Evolutionary conservation across 30 jellyfish, hydroid and myxozoan species (phyloP).

Genomic region (Pseudorhiza aurosa): DNA sequence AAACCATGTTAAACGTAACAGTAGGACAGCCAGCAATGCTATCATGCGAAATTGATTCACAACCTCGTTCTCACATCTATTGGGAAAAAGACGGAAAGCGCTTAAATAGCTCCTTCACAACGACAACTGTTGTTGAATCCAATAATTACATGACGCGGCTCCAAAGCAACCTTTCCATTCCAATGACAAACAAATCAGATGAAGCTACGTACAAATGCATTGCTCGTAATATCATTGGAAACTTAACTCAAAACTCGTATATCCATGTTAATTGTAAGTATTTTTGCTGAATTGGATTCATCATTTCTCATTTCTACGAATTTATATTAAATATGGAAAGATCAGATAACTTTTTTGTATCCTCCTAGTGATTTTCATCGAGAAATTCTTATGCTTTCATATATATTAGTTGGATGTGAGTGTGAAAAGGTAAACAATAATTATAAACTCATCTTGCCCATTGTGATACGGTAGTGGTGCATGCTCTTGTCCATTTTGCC

Average conservation of each 20-base stretch:
- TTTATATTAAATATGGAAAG: too few relatives aligned
- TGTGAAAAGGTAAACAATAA: too few relatives aligned
- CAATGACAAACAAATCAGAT: neutral
- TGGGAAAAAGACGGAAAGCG: conserved; percentile 35
- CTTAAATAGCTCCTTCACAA: neutral
- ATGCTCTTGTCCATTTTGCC: too few relatives aligned
- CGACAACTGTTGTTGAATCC: neutral
- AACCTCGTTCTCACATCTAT: conserved; percentile 23
- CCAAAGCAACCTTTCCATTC: conserved; percentile 26
- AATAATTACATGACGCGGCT: conserved; percentile 5
- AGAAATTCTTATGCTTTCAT: too few relatives aligned
- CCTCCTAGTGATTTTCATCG: too few relatives aligned
- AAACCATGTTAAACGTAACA: neutral
- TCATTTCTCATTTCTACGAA: too few relatives aligned
- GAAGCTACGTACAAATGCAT: conserved; percentile 9
- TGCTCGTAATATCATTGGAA: conserved; percentile 41
- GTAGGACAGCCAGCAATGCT: neutral
- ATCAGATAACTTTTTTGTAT: too few relatives aligned
- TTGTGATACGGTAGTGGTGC: too few relatives aligned
- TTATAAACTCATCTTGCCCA: too few relatives aligned
- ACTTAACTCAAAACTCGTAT: neutral
- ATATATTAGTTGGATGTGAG: too few relatives aligned
- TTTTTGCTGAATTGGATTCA: too few relatives aligned
- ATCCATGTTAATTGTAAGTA: conserved; percentile 33
- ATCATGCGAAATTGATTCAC: conserved; percentile 19